Evolutionary conservation across 2,888 invertebrate genomes (phyloP).

Genomic region (Thysanoteuthis rhombus): DNA sequence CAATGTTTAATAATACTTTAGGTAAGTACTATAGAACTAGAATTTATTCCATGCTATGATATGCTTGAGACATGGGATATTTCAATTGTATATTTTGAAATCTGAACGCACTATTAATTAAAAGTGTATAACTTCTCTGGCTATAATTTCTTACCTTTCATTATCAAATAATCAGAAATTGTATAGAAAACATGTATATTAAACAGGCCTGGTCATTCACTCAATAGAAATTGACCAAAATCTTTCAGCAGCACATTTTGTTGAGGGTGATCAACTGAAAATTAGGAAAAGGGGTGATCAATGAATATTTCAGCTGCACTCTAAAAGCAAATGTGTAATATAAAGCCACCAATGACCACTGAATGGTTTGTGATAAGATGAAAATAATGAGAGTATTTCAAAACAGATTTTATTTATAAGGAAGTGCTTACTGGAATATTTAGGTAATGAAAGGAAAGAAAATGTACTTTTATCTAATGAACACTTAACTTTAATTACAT

Average conservation of each 20-base stretch:
- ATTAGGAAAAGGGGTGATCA: too few relatives aligned
- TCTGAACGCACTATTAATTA: background rate
- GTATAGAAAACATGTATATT: too few relatives aligned
- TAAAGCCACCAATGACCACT: background rate
- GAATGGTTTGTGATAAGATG: background rate
- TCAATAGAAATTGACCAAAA: too few relatives aligned
- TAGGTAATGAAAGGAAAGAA: background rate
- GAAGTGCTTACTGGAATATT: background rate
- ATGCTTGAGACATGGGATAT: background rate
- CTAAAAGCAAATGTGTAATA: background rate
- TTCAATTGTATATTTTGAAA: background rate
- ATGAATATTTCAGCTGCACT: background rate
- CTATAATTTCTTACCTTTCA: background rate
- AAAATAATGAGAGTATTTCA: background rate
- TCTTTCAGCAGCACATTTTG: too few relatives aligned
- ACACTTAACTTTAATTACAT: background rate
- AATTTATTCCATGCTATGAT: background rate
- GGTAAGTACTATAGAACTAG: background rate
- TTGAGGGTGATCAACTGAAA: too few relatives aligned
- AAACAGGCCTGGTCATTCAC: too few relatives aligned
- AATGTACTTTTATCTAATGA: background rate
- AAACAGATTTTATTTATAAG: background rate
- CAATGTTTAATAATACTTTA: background rate
- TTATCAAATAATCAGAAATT: background rate
- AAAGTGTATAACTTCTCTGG: background rate